Conservation (phyloP, 64 coral and sea anemone genomes). For the Dendrophyllia cribrosa region DNA sequence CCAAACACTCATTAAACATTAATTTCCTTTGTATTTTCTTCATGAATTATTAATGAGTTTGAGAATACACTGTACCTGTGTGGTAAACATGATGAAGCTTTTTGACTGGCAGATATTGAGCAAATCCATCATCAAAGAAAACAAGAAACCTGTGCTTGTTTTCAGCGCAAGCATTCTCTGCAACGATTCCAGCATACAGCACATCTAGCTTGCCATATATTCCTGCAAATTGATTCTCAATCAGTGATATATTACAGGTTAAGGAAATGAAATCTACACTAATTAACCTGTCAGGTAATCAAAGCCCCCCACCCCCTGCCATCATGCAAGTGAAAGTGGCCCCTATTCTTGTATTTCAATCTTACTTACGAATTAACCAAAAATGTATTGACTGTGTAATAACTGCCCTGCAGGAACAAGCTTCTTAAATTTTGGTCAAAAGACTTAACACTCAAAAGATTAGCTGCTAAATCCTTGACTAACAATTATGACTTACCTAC, state of each 20-base stretch:
- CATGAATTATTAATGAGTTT: no score
- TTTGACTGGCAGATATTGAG: slow-evolving; percentile 91
- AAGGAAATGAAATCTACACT: not conserved
- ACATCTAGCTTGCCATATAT: slow-evolving; percentile 96
- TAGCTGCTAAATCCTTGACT: no score
- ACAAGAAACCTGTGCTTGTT: slow-evolving; percentile 92
- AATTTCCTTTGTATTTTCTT: no score
- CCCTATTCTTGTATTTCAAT: no score
- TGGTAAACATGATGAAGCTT: slow-evolving; percentile 98
- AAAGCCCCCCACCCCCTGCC: no score
- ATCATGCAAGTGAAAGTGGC: no score
- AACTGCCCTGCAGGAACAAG: no score
- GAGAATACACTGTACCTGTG: slow-evolving; percentile 68
- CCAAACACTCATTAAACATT: no score
- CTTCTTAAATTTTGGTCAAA: no score
- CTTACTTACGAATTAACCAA: no score
- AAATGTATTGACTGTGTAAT: no score
- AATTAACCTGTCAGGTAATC: not conserved
- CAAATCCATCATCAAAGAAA: slow-evolving; percentile 99
- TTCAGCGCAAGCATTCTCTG: slow-evolving; percentile 91
- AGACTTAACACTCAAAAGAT: not conserved
- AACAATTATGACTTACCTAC: no score
- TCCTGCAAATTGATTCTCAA: slow-evolving; percentile 39
- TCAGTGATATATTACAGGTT: not conserved
- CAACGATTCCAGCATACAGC: slow-evolving; percentile 94